Evolutionary conservation across 2,888 invertebrate species (phyloP).

Genomic region (Boloria selene): DNA sequence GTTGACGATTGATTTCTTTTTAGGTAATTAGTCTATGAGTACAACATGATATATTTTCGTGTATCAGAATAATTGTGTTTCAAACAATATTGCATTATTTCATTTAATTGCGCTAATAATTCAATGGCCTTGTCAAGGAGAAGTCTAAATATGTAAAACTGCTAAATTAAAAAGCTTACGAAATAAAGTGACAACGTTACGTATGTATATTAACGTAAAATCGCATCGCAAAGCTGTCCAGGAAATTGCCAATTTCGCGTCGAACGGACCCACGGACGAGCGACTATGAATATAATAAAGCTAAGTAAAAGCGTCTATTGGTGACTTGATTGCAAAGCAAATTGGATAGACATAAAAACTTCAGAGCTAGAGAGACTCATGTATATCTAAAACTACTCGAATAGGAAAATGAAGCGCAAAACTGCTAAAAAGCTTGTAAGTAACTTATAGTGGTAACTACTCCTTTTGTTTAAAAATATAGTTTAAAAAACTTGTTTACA

Average conservation of each 20-base stretch:
- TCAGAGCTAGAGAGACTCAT: constrained; percentile 1
- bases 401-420: not conserved
- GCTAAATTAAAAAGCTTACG: constrained; percentile 1
- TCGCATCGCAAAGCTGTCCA: constrained; percentile 51
- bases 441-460: too few species aligned
- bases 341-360: constrained; percentile 30
- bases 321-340: constrained; percentile 35
- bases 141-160: not conserved
- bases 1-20: too few species aligned
- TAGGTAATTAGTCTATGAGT: too few species aligned
- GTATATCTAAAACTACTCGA: not conserved
- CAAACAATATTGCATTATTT: not conserved
- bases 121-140: not conserved
- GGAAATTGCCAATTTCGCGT: constrained; percentile 74
- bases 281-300: constrained; percentile 39
- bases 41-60: too few species aligned
- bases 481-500: too few species aligned
- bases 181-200: constrained; percentile 45
- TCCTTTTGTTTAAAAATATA: too few species aligned
- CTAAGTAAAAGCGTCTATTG: constrained; percentile 33
- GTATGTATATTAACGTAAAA: constrained; percentile 51
- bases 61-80: not conserved
- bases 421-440: not conserved
- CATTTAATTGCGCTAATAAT: not conserved
- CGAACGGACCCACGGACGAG: constrained; percentile 40